Conservation (phyloP, 1,140 invertebrate species). For the Drosophila pectinifera region DNA sequence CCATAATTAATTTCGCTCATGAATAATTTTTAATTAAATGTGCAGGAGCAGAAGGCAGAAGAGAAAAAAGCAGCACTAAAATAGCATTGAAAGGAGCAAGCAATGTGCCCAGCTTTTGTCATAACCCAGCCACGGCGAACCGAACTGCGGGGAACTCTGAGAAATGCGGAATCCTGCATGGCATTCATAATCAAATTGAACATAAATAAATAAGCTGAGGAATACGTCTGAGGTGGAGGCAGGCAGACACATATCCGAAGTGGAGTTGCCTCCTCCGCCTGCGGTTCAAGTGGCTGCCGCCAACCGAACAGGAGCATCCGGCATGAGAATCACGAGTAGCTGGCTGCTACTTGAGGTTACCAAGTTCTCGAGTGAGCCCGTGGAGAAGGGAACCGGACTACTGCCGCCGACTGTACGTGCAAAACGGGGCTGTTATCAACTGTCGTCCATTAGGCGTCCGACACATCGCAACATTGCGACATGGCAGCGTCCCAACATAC, state of each 20-base stretch:
- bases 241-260: conserved; percentile 5
- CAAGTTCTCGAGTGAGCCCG: conserved; percentile 21
- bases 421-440: conserved; percentile 37
- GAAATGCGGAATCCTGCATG: conserved; percentile 11
- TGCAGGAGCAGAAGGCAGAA: conserved; percentile 26
- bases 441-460: conserved; percentile 42
- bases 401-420: conserved; percentile 15
- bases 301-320: conserved; percentile 19
- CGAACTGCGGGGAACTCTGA: not conserved
- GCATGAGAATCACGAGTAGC: conserved; percentile 3
- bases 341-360: conserved; percentile 20
- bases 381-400: conserved; percentile 10
- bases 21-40: conserved; percentile 68
- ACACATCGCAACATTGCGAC: conserved; percentile 16
- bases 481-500: not conserved
- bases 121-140: not conserved
- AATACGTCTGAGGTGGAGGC: not conserved
- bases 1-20: conserved; percentile 66
- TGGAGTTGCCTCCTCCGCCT: conserved; percentile 3
- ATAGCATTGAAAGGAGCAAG: conserved; percentile 40
- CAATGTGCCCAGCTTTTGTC: conserved; percentile 34
- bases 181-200: conserved; percentile 47
- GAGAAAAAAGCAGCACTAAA: conserved; percentile 21
- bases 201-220: conserved; percentile 25
- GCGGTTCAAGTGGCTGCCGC: conserved; percentile 9